A percentile compares a stretch with the other conserved stretches of the same genome.
These are phyloP conservation scores for Zaprionus camerounensis DNA, from an alignment of 1,140 invertebrate genomes.

Conservation along the genomic window DNA sequence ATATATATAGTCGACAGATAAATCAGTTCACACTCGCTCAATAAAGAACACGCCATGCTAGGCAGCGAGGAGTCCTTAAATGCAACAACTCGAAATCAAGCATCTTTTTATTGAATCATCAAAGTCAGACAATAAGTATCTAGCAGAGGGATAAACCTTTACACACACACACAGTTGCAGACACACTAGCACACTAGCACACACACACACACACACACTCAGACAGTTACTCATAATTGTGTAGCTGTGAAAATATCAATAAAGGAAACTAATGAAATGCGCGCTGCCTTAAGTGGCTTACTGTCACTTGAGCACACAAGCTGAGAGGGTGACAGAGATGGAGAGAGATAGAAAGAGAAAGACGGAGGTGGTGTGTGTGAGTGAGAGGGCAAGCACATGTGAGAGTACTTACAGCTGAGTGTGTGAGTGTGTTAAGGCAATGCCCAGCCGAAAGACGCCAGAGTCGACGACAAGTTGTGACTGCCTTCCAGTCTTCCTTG, in stretches of 20 bases:
- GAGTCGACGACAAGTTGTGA: slow-evolving; percentile 20
- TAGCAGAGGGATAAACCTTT: slow-evolving; percentile 27
- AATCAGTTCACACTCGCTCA: slow-evolving; percentile 12
- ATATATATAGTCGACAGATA: neutral
- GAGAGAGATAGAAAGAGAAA: neutral
- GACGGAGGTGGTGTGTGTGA: neutral
- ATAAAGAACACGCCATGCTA: slow-evolving; percentile 20
- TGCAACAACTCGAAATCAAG: slow-evolving; percentile 45
- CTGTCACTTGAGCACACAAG: slow-evolving; percentile 69
- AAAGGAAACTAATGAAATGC: slow-evolving; percentile 83
- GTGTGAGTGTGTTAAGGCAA: slow-evolving; percentile 61
- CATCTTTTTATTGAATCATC: slow-evolving; percentile 69
- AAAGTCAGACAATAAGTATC: slow-evolving; percentile 54
- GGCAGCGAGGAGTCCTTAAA: slow-evolving; percentile 25
- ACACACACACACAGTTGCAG: slow-evolving; percentile 23
- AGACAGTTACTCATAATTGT: slow-evolving; percentile 73
- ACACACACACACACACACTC: slow-evolving; percentile 10
- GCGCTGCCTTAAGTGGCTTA: slow-evolving; percentile 81
- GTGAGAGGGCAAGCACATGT: neutral
- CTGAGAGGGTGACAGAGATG: neutral
- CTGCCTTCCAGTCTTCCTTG: slow-evolving; percentile 1
- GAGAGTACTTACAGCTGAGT: slow-evolving; percentile 32
- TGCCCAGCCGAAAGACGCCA: slow-evolving; percentile 60
- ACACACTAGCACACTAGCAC: neutral
- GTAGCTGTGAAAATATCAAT: slow-evolving; percentile 81